These are phyloP conservation scores for Salvelinus sp. DNA, from an alignment of 2,113 vertebrate genomes.

Conservation along the genomic window DNA sequence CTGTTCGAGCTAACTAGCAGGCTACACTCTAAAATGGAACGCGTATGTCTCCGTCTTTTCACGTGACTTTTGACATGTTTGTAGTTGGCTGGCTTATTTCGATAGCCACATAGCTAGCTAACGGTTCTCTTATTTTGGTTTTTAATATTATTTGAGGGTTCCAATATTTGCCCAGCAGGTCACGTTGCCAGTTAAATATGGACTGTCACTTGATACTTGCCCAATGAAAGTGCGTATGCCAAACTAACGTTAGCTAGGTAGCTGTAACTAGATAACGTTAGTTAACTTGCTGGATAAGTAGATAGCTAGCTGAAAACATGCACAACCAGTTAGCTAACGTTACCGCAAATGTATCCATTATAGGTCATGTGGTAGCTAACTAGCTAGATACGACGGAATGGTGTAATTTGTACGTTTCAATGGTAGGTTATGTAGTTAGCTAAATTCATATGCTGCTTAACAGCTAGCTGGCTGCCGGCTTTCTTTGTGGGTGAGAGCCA, in stretches of 20 bases:
- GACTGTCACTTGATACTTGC: too few relatives aligned
- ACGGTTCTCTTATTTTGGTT: too few relatives aligned
- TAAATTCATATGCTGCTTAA: neutral
- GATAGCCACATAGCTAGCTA: too few relatives aligned
- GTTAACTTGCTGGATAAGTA: neutral
- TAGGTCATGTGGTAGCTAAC: constrained; percentile 23
- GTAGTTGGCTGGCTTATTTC: too few relatives aligned
- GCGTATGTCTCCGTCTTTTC: neutral
- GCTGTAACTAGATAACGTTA: neutral
- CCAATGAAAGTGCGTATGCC: neutral
- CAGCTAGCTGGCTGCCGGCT: constrained; percentile 34
- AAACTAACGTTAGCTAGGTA: constrained; percentile 48
- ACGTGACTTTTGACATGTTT: too few relatives aligned
- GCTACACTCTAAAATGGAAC: neutral
- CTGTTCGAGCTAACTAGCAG: neutral
- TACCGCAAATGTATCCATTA: neutral
- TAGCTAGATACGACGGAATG: constrained; percentile 15
- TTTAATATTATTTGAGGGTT: too few relatives aligned
- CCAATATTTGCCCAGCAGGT: too few relatives aligned
- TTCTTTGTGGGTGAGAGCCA: constrained; percentile 16
- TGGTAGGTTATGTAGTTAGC: neutral
- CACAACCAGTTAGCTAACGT: constrained; percentile 33
- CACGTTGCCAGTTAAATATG: too few relatives aligned
- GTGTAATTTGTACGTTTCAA: neutral
- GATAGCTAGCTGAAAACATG: neutral